These are phyloP conservation scores for Ammodytes dubius DNA, from an alignment of 2,113 vertebrate species.

Conservation along the genomic window DNA sequence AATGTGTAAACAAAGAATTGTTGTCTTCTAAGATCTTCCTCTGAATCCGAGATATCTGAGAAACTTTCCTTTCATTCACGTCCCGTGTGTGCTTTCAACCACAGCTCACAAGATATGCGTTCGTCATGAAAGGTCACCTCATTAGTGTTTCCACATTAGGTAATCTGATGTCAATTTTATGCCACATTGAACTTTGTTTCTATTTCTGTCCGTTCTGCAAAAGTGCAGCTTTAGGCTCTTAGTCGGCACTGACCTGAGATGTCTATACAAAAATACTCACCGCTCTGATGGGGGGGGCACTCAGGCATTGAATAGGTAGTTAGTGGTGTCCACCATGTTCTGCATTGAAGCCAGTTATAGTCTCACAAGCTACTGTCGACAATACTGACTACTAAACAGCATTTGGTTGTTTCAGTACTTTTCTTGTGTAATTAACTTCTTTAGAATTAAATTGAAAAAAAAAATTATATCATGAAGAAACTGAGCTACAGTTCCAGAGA, in stretches of 20 bases:
- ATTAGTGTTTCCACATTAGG: slow-evolving; percentile 70
- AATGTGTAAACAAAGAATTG: background rate
- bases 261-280: slow-evolving; percentile 58
- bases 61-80: background rate
- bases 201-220: slow-evolving; percentile 68
- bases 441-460: background rate
- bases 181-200: slow-evolving; percentile 75
- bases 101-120: slow-evolving; percentile 4
- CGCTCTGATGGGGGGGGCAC: slow-evolving; percentile 10
- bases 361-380: background rate
- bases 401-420: no score
- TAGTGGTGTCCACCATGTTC: slow-evolving; percentile 11
- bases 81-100: slow-evolving; percentile 31
- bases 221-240: slow-evolving; percentile 43
- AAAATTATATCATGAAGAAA: background rate
- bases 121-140: slow-evolving; percentile 66
- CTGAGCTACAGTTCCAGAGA: background rate
- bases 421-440: no score
- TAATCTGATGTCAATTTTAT: slow-evolving; percentile 74
- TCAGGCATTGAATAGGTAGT: slow-evolving; percentile 33
- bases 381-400: no score
- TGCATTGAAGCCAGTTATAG: slow-evolving; percentile 6
- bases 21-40: background rate
- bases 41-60: background rate
- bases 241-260: slow-evolving; percentile 62